Evolutionary conservation across 2,888 invertebrate species (phyloP).

Genomic region (Mesoligia furuncula): DNA sequence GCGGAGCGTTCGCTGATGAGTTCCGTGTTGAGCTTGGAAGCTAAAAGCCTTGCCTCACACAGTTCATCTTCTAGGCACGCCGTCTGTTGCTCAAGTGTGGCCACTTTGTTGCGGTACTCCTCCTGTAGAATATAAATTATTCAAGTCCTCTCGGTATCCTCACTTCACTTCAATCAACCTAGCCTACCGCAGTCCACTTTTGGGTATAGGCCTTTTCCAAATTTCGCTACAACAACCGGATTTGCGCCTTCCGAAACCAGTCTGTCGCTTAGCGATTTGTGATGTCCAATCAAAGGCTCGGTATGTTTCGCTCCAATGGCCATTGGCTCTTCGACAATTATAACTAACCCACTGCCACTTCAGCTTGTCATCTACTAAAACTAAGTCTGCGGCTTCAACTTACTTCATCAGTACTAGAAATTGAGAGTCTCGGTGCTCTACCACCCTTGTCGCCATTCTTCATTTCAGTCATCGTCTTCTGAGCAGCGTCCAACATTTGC

Average conservation of each 20-base stretch:
- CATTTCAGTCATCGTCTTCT: slow-evolving; percentile 95
- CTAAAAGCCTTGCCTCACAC: slow-evolving; percentile 95
- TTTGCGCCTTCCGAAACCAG: background rate
- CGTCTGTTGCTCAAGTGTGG: slow-evolving; percentile 95
- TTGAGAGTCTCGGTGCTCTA: slow-evolving; percentile 91
- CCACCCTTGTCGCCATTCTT: slow-evolving; percentile 90
- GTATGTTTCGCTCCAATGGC: background rate
- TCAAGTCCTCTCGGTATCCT: background rate
- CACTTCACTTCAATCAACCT: background rate
- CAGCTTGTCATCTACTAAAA: background rate
- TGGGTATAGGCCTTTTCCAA: background rate
- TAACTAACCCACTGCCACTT: background rate
- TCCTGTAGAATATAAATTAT: slow-evolving; percentile 84
- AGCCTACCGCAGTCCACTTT: background rate
- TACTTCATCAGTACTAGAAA: slow-evolving; percentile 94
- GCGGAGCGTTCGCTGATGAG: slow-evolving; percentile 96
- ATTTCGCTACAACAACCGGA: background rate
- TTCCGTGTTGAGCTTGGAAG: slow-evolving; percentile 96
- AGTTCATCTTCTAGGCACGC: slow-evolving; percentile 96
- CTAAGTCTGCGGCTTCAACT: slow-evolving; percentile 37
- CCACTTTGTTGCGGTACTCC: slow-evolving; percentile 93
- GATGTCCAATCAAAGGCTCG: background rate
- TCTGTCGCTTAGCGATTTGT: background rate
- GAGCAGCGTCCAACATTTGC: slow-evolving; percentile 96
- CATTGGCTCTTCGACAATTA: background rate